Evolutionary conservation across 2,888 invertebrate species (phyloP), one percentile per base, ranked within the genome.

Genomic region (Lutraria lutraria): DNA sequence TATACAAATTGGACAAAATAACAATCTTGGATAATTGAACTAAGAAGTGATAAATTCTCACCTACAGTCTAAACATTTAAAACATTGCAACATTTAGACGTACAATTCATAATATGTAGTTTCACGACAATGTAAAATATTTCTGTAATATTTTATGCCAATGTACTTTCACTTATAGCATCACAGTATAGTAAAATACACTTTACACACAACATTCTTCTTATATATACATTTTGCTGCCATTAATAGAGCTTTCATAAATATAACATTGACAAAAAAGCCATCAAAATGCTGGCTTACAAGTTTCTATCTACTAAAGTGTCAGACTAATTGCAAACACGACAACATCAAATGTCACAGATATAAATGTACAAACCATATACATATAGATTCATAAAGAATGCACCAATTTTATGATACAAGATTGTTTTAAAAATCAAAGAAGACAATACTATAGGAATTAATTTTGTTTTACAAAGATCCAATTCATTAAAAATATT

Each of bases 231-330:
- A 76, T 6, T 76, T 31, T 31, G 76, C 76, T 76, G 76, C 76
- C 76, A 31, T n/a, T 31, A 76, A 76, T 34, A 76, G 76, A 76
- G 76, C 76, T 76, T 76, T 76, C 76, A 76, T 76, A 76, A 76
- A 76, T 76, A 76, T 76, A 76, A 76, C 29, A 76, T 19, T 16
- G 76, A 76, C 76, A 76, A 76, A 76, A 68, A n/a, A 25, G 63
- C 63, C 63, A 68, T n/a, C 25, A 6, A n/a, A 68, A 25, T 68
- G 8, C 43, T 43, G 63, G 63, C 63, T 68, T 25, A 25, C 19
- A 76, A 34, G 29, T 25, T 34, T 34, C 34, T 34, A 76, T 76
- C 76, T 76, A 76, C 76, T 76, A 34, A 76, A 25, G 29, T 76
- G 31, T 34, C 13, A 34, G 25, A 76, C 34, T 31, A 31, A 76